Base-by-base conservation (phyloP, 2,797 vertebrate genomes). In the Etheostoma nigrum region DNA sequence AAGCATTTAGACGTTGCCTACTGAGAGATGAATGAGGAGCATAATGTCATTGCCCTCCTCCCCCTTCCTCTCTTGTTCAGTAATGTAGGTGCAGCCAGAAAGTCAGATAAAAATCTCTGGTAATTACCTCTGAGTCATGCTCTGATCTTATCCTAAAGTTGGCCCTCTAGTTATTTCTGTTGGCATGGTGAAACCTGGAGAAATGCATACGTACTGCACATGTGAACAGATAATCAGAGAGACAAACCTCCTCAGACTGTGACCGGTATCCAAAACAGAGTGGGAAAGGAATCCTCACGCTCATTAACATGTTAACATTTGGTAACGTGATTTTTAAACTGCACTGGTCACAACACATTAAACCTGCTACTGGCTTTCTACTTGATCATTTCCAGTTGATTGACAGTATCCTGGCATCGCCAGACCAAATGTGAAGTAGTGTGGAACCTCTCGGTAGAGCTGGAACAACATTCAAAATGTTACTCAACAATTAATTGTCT, bases 71-170 rank as follows among this genome's bases (percentile, higher is more conserved):
- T 74, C 57, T 66, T 76, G 25, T 71, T 84, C 73, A 62, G 65
- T 57, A 72, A 83, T 82, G 72, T 81, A 90, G 88, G 82, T 69
- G 69, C 78, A 84, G 83, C 67, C 52, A 25, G 61, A 76, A 82
- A 71, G 59, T 78, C 78, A 81, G 82, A 90, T 89, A 88, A 76
- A 85, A 86, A 85, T 90, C 68, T 83, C 65, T 82, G 78, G 71
- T 87, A 91, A 88, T 91, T 92, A 89, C 76, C 85, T 82, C 73
- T 90, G 90, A 92, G 84, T 92, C 90, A 85, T 68, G 40, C 68
- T 83, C 44, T 78, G 87, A 91, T 93, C 79, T 90, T 90, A 93
- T 93, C 90, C 15, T 3, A 67, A 83, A 81, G 61, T 88, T 91
- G 82, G 84, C 81, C 47, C 74, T 33, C 42, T 45, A 16, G 40